phyloP scores from a whole-genome alignment of 2,797 vertebrate species.

The Characodon lateralis region DNA sequence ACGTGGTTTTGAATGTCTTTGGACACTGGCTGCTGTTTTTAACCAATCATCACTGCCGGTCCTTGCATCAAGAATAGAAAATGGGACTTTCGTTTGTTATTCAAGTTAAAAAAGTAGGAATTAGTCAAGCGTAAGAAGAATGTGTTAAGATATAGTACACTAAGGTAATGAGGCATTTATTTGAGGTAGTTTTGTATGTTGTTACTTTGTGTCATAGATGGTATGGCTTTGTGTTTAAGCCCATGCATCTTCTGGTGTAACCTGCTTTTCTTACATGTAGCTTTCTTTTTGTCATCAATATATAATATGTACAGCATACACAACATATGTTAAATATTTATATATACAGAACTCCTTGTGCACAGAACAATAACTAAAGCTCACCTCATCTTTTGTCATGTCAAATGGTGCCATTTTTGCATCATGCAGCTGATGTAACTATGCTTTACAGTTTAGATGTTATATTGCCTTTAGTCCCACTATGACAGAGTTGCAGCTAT shows the following conservation, averaged over 20 bases:
- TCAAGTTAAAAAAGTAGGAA: background rate
- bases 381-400: background rate
- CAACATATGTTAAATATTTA: background rate
- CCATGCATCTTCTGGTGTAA: background rate
- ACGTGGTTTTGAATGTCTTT: background rate
- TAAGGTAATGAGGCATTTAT: background rate
- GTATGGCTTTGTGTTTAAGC: background rate
- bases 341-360: background rate
- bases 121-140: background rate
- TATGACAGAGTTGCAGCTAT: constrained; percentile 25
- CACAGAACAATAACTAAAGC: background rate
- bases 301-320: background rate
- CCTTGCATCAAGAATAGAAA: background rate
- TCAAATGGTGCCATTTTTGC: background rate
- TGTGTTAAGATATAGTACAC: background rate
- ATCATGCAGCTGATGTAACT: constrained; percentile 5
- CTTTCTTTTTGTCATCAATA: background rate
- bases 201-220: background rate
- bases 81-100: background rate
- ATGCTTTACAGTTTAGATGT: constrained; percentile 11
- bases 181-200: background rate
- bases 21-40: background rate
- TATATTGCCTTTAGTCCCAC: background rate
- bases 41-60: background rate
- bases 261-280: background rate